Conservation (phyloP, 1,140 invertebrate species). For the Aphis gossypii region DNA sequence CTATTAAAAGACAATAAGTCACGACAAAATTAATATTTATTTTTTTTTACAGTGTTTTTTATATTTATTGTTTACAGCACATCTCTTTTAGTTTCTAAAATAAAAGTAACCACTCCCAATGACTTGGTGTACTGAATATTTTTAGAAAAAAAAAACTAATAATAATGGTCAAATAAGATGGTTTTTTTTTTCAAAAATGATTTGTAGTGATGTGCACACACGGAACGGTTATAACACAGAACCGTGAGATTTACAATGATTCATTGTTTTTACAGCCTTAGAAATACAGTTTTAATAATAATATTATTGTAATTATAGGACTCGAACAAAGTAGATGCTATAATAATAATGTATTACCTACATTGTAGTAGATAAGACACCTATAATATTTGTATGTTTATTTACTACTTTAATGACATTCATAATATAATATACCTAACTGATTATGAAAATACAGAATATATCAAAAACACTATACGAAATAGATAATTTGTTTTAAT, state of each 20-base stretch:
- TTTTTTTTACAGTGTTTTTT: not conserved
- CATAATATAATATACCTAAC: not conserved
- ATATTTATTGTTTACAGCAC: not conserved
- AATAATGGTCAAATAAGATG: not conserved
- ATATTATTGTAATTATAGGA: not conserved
- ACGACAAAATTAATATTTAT: slow-evolving; percentile 15
- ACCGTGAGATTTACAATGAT: slow-evolving; percentile 11
- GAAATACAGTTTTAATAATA: not conserved
- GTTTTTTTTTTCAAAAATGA: not conserved
- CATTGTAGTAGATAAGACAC: not conserved
- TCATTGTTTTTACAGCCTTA: not conserved
- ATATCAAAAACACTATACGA: not conserved
- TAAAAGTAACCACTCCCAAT: not conserved
- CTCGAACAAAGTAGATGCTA: not conserved
- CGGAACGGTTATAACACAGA: not conserved
- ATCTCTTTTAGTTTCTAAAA: not conserved
- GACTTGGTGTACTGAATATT: not conserved
- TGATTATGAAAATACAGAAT: not conserved
- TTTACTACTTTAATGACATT: not conserved
- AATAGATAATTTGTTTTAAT: not conserved
- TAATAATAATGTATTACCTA: not conserved
- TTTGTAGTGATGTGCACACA: not conserved
- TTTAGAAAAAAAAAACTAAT: not conserved
- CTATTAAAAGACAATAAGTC: not conserved
- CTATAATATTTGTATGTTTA: not conserved